These are phyloP conservation scores for Bombus picipes DNA, from an alignment of 1,140 invertebrate species.

Conservation along the genomic window DNA sequence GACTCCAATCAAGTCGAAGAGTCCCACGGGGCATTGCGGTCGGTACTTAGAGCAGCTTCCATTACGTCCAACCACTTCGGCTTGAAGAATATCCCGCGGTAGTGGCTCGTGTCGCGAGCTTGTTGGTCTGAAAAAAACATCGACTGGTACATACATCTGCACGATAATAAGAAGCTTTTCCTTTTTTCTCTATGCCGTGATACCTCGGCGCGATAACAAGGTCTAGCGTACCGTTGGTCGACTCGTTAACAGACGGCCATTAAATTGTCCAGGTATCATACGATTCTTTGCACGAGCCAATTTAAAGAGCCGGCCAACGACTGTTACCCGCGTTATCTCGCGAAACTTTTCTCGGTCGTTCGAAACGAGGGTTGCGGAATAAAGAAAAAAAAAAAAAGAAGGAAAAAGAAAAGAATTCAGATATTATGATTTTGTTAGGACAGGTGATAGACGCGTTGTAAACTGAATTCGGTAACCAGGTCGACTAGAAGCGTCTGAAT, in stretches of 20 bases:
- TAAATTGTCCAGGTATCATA: slow-evolving; percentile 10
- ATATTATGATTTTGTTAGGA: neutral
- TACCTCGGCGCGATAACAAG: slow-evolving; percentile 10
- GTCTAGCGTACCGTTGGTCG: neutral
- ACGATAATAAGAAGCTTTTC: slow-evolving; percentile 43
- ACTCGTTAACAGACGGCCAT: slow-evolving; percentile 37
- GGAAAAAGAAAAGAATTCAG: neutral
- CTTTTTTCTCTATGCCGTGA: neutral
- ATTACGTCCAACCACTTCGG: slow-evolving; percentile 78
- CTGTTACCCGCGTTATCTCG: neutral
- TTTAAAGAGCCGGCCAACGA: slow-evolving; percentile 4
- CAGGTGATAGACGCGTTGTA: neutral
- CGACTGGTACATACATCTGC: neutral
- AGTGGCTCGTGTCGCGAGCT: slow-evolving; percentile 76
- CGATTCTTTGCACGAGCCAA: neutral
- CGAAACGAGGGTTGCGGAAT: neutral
- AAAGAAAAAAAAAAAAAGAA: no score
- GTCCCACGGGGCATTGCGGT: slow-evolving; percentile 77
- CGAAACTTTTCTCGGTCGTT: neutral
- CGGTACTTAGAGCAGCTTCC: slow-evolving; percentile 78
- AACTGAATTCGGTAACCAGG: neutral
- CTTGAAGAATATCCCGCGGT: slow-evolving; percentile 76
- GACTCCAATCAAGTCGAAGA: slow-evolving; percentile 81
- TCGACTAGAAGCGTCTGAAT: neutral
- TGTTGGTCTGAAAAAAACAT: slow-evolving; percentile 74